Evolutionary conservation across 2,888 invertebrate genomes (phyloP), one percentile per base, ranked within the genome.

Genomic region (Marasmarcha lunaedactyla): DNA sequence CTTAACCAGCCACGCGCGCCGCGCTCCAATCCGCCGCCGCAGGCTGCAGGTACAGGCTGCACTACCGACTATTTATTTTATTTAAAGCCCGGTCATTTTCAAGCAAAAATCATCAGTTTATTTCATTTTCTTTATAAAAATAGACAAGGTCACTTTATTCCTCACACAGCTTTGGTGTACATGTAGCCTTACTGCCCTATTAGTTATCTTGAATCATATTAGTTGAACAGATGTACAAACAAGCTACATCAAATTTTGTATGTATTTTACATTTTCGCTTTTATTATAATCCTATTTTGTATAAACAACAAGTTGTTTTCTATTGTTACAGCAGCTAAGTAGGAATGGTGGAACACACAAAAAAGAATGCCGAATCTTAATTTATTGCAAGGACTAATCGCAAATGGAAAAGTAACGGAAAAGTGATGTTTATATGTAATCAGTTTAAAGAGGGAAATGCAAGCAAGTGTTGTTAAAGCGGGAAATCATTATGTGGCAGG

Each of bases 331-430:
- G n/a, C n/a, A n/a, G 85, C 78, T 43, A 84, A 84, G 70, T 79
- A 83, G 68, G 52, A 59, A 51, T 30, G 20, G 20, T 11, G 30
- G 30, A 7, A 30, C 9, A 57, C 52, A 54, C 49, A 58, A 61
- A 20, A 66, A 64, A 64, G 66, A 63, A 67, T 63, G 64, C 65
- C 66, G 77, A 79, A 83, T 74, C 73, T 71, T 76, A 81, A 76
- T 72, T 77, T 78, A 78, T 78, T 71, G 73, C 74, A 63, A 73
- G 72, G 70, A 79, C 76, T 74, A 59, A 68, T 70, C 66, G 67
- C 65, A 70, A 69, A 71, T 57, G 68, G 58, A 67, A 71, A 68
- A 71, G 71, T 72, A 72, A 77, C 65, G 74, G 73, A 71, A 76
- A 76, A 71, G 76, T 77, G 72, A 30, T 34, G 69, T 74, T 72